phyloP scores from a whole-genome alignment of 2,797 vertebrate genomes.

The Simalia tracyae region DNA sequence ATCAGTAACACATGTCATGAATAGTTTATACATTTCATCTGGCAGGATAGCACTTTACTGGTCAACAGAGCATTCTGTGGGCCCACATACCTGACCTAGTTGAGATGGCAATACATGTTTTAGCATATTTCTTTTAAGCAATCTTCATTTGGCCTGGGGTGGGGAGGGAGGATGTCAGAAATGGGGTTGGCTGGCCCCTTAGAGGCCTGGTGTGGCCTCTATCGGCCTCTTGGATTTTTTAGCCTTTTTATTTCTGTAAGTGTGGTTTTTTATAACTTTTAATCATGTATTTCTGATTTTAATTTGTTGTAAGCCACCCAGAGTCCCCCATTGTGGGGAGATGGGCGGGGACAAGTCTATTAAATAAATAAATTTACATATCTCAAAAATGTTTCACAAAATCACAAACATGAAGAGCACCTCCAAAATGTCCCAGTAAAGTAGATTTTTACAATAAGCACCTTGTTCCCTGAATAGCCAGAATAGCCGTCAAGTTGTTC shows the following conservation, averaged over 20 bases:
- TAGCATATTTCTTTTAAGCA: slow-evolving; percentile 4
- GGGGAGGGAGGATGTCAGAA: too few relatives aligned
- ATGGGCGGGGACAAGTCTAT: too few relatives aligned
- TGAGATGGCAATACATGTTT: slow-evolving; percentile 8
- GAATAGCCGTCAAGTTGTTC: background rate
- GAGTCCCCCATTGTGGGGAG: too few relatives aligned
- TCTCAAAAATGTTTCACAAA: slow-evolving; percentile 21
- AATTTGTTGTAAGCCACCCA: too few relatives aligned
- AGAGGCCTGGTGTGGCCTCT: too few relatives aligned
- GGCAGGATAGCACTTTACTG: background rate
- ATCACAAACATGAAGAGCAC: background rate
- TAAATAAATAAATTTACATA: background rate
- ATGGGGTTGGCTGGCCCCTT: too few relatives aligned
- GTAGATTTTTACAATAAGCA: background rate
- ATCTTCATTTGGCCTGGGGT: slow-evolving; percentile 5
- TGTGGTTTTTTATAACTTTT: too few relatives aligned
- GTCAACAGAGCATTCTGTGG: background rate
- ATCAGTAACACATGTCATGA: too few relatives aligned
- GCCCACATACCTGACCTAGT: background rate
- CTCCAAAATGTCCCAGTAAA: background rate
- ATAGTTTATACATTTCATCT: background rate
- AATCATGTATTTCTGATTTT: too few relatives aligned
- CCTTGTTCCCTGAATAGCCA: background rate
- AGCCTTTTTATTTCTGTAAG: too few relatives aligned
- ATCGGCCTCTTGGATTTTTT: too few relatives aligned